Evolutionary conservation across 2,888 invertebrate species (phyloP).

Genomic region (Nemotelus nigrinus): DNA sequence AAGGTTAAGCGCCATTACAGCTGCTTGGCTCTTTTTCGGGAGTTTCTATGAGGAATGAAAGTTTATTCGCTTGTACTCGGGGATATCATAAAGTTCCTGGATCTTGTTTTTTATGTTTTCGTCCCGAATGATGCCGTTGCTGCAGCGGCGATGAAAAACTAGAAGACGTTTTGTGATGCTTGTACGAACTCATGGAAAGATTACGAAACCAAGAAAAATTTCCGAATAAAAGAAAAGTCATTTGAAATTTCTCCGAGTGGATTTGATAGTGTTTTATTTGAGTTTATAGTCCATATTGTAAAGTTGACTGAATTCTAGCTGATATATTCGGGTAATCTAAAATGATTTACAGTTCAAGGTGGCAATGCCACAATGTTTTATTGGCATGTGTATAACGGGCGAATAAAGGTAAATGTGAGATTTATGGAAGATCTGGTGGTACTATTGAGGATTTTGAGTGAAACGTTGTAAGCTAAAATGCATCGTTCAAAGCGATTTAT

Average conservation of each 20-base stretch:
- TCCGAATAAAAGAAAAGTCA: not conserved
- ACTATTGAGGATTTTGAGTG: too few species aligned
- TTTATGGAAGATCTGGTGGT: too few species aligned
- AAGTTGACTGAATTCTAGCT: not conserved
- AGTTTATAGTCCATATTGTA: constrained; percentile 7
- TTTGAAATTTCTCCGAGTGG: not conserved
- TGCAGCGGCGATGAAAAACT: not conserved
- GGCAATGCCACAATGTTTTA: too few species aligned
- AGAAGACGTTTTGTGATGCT: too few species aligned
- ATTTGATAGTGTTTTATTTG: constrained; percentile 21
- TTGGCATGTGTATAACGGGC: too few species aligned
- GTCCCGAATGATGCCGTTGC: not conserved
- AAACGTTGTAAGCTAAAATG: too few species aligned
- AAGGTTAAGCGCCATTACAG: constrained; percentile 36
- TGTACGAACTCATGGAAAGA: not conserved
- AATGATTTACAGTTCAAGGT: too few species aligned
- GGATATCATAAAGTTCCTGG: not conserved
- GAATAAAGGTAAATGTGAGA: too few species aligned
- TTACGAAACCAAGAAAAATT: not conserved
- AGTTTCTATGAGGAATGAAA: not conserved
- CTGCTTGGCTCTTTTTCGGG: constrained; percentile 1
- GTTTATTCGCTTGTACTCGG: not conserved
- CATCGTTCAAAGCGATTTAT: too few species aligned
- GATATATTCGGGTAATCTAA: not conserved
- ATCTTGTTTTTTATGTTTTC: not conserved